A percentile compares a stretch with the other conserved stretches of the same genome.
phyloP scores from a whole-genome alignment of 2,797 vertebrate genomes.

The Neomorphus geoffroyi region DNA sequence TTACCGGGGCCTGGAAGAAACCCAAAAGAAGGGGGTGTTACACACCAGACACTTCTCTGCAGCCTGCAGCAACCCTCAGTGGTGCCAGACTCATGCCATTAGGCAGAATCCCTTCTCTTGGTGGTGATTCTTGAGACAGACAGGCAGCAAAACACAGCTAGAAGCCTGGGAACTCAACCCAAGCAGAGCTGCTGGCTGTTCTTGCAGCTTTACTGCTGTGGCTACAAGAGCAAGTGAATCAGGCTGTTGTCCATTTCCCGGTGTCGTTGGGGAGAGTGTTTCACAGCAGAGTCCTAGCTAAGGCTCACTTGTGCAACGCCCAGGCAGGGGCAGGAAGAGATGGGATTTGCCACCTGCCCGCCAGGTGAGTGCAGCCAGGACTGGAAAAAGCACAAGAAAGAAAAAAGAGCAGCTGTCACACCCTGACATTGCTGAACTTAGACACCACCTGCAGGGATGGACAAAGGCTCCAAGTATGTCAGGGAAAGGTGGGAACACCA shows the following conservation, averaged over 20 bases:
- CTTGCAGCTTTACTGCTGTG: background rate
- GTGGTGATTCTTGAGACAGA: background rate
- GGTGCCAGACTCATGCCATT: rapidly evolving
- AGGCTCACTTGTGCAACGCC: background rate
- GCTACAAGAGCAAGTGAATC: background rate
- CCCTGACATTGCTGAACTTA: background rate
- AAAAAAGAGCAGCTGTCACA: background rate
- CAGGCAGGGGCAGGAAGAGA: background rate
- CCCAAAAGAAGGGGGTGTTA: background rate
- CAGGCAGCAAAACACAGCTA: rapidly evolving
- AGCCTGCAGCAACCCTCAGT: background rate
- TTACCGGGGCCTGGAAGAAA: constrained; percentile 81
- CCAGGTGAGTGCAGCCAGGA: background rate
- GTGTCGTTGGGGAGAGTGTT: background rate
- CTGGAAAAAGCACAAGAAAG: background rate
- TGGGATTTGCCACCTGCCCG: background rate
- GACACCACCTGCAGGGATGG: background rate
- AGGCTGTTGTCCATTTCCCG: background rate
- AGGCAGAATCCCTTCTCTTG: background rate
- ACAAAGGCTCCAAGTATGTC: background rate
- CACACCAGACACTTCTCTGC: background rate
- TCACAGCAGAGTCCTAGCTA: rapidly evolving
- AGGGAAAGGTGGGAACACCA: background rate
- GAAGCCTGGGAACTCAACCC: background rate
- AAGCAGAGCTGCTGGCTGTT: background rate